These are phyloP conservation scores for Cetonia aurata DNA, from an alignment of 2,888 invertebrate species.

Conservation along the genomic window DNA sequence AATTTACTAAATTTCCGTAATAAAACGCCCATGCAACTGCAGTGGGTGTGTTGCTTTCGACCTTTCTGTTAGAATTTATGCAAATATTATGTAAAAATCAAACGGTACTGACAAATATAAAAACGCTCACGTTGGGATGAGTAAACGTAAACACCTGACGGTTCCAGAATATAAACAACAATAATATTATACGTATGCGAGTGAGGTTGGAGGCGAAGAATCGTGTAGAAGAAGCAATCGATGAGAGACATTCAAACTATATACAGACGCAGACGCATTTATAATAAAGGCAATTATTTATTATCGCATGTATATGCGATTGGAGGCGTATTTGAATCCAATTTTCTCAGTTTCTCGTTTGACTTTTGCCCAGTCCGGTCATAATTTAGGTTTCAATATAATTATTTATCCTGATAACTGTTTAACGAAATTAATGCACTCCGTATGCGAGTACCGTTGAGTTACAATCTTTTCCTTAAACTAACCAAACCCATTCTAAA, in stretches of 20 bases:
- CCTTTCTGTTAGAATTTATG: constrained; percentile 33
- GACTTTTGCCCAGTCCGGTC: constrained; percentile 17
- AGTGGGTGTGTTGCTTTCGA: constrained; percentile 32
- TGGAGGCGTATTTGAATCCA: constrained; percentile 38
- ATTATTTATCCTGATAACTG: constrained; percentile 30
- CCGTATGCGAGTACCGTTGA: constrained; percentile 9
- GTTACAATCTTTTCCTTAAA: constrained; percentile 25
- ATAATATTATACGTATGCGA: not conserved
- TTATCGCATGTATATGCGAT: constrained; percentile 17
- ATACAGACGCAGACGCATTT: constrained; percentile 18
- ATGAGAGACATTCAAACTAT: constrained; percentile 17
- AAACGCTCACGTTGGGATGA: too few species aligned
- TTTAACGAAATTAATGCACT: constrained; percentile 32
- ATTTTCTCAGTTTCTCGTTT: constrained; percentile 30
- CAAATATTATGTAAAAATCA: constrained; percentile 29
- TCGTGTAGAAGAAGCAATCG: not conserved
- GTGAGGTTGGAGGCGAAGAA: not conserved
- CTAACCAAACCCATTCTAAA: constrained; percentile 13
- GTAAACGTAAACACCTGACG: constrained; percentile 3
- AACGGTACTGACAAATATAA: constrained; percentile 7
- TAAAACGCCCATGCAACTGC: constrained; percentile 34
- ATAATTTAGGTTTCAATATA: constrained; percentile 33
- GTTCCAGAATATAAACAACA: constrained; percentile 6
- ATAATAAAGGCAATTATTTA: constrained; percentile 38
- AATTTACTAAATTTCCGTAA: constrained; percentile 28